A percentile compares a stretch with the other conserved stretches of the same genome.
phyloP scores from a whole-genome alignment of 2,888 invertebrate species.

The Trichacis sp. region DNA sequence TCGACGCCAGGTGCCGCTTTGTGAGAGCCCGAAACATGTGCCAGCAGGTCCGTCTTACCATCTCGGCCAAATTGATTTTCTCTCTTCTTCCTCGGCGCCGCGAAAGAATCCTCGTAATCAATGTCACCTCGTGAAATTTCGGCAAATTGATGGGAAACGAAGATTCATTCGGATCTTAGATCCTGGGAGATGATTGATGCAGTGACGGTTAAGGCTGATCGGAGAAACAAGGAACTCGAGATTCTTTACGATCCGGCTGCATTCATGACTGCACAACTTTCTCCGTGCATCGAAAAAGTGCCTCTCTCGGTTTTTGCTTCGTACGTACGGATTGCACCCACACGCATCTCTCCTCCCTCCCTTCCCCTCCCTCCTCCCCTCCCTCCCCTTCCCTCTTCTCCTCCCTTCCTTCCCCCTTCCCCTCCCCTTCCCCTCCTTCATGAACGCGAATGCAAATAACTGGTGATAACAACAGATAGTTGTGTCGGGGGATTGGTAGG shows the following conservation, averaged over 20 bases:
- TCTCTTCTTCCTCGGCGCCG: not conserved
- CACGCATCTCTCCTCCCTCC: no score
- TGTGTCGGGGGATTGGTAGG: no score
- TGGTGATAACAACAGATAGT: no score
- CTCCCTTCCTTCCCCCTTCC: no score
- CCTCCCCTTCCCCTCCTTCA: no score
- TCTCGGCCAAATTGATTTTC: not conserved
- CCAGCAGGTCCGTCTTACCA: conserved; percentile 49
- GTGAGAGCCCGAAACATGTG: conserved; percentile 57
- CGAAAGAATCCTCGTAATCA: not conserved
- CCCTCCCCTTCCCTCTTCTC: no score
- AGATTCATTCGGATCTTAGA: not conserved
- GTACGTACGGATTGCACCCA: conserved; percentile 55
- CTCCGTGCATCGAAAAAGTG: conserved; percentile 51
- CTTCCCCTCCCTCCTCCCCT: no score
- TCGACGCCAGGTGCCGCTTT: conserved; percentile 64
- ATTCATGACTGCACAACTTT: conserved; percentile 53
- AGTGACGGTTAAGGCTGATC: conserved; percentile 13
- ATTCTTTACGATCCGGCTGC: conserved; percentile 32
- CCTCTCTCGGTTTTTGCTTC: conserved; percentile 47
- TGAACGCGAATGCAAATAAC: no score
- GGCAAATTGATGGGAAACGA: not conserved
- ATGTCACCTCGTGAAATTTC: not conserved
- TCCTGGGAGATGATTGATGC: conserved; percentile 13
- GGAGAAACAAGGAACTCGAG: conserved; percentile 24